Evolutionary conservation across 2,797 vertebrate species (phyloP).

Genomic region (Nyctibius grandis): DNA sequence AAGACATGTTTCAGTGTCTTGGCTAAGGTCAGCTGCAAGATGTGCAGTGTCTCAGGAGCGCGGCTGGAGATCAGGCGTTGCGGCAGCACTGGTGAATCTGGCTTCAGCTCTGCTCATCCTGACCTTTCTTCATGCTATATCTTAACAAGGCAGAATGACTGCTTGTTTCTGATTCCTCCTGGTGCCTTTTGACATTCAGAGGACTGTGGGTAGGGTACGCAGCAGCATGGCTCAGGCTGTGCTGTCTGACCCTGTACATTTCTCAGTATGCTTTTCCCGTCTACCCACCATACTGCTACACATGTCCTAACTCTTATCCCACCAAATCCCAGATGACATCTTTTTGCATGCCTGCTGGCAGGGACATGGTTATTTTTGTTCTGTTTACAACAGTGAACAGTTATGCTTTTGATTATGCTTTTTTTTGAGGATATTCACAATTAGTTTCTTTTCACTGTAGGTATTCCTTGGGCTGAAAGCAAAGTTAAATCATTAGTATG

Average conservation of each 20-base stretch:
- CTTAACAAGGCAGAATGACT: not conserved
- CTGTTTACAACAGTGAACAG: not conserved
- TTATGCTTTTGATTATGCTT: not conserved
- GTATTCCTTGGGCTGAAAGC: not conserved
- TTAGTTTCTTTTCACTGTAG: not conserved
- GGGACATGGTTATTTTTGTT: not conserved
- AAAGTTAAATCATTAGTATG: not conserved
- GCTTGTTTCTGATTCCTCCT: not conserved
- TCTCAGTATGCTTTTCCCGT: not conserved
- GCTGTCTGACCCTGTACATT: not conserved
- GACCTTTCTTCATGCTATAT: not conserved
- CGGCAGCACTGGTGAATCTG: accelerated
- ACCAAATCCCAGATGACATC: not conserved
- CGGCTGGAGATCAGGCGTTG: not conserved
- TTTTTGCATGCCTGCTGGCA: not conserved
- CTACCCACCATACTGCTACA: not conserved
- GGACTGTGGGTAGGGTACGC: not conserved
- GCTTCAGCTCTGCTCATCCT: not conserved
- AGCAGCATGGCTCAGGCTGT: not conserved
- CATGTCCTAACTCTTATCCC: not conserved
- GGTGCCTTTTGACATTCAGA: not conserved
- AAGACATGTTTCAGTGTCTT: accelerated
- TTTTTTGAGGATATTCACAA: not conserved
- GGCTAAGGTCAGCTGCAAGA: not conserved
- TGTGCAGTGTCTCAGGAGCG: accelerated